Evolutionary conservation across 37 sponge, comb jelly and placozoan genomes (phyloP), one percentile per base, ranked within the genome.

Genomic region (Oscarella lobularis): DNA sequence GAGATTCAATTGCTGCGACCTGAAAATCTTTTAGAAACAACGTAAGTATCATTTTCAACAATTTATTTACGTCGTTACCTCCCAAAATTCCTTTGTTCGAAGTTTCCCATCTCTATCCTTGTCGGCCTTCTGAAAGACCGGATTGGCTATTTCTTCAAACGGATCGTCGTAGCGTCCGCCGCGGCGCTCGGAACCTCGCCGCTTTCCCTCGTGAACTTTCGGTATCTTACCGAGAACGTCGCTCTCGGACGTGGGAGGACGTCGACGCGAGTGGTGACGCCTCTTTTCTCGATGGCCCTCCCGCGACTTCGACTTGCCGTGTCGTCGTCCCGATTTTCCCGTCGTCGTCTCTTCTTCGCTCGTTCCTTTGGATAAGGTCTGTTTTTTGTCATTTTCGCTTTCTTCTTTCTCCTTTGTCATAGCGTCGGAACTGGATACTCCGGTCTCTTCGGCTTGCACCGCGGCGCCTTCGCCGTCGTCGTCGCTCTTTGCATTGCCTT

Each of bases 61-160:
- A n/a, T n/a, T n/a, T n/a, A 54, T 27, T 54, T 35, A 70, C 14
- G 14, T 70, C 20, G 27, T 70, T 70, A 70, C 73, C 73, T 35
- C 20, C 37, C 35, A 29, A 20, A 70, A 70, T 70, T 70, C 73
- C 27, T 20, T 14, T 14, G 31, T 35, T 29, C 14, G 14, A n/a
- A 70, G 37, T 27, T n/a, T 20, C 37, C 73, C 73, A 70, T 70
- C 73, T 20, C 27, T 29, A 70, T 70, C 31, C 35, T 14, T 30
- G 27, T 70, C 73, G 27, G 73, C 73, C 73, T 35, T 70, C 20
- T 9, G 14, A 20, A 70, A 70, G 73, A 70, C 27, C 27, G 73
- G 73, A 9, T 70, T 14, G 14, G 73, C 73, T 29, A 70, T 70
- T 35, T 70, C 73, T 70, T 70, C 73, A 20, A 70, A 70, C 14